Evolutionary conservation across 1,140 invertebrate species (phyloP).

Genomic region (Amyelois transitella): DNA sequence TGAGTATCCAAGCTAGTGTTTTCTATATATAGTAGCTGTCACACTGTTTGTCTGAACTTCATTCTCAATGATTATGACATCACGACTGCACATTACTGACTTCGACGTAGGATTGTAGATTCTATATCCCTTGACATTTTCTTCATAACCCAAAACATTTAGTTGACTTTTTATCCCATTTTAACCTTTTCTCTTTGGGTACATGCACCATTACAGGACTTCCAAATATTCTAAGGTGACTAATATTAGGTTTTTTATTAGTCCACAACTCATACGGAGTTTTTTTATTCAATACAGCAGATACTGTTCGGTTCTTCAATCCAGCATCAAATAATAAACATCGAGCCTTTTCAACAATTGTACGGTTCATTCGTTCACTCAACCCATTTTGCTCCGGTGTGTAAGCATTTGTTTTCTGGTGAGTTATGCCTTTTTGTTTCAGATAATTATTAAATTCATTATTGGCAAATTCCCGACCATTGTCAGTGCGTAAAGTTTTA

Average conservation of each 20-base stretch:
- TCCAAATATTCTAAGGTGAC: constrained; percentile 31
- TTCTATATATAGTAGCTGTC: too few relatives aligned
- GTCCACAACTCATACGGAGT: constrained; percentile 22
- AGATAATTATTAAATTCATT: constrained; percentile 9
- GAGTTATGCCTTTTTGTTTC: constrained; percentile 28
- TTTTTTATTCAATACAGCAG: not conserved
- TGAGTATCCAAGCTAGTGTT: too few relatives aligned
- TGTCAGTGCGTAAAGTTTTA: constrained; percentile 34
- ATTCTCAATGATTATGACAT: constrained; percentile 1
- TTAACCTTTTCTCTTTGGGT: constrained; percentile 10
- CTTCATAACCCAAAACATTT: constrained; percentile 8
- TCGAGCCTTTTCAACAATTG: constrained; percentile 35
- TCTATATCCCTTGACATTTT: constrained; percentile 8
- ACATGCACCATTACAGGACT: constrained; percentile 13
- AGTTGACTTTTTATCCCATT: constrained; percentile 15
- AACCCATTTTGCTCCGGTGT: constrained; percentile 69
- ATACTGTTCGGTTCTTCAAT: constrained; percentile 11
- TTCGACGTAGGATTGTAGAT: constrained; percentile 2
- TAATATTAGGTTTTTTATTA: constrained; percentile 19
- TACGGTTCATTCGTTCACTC: constrained; percentile 40
- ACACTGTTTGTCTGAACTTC: not conserved
- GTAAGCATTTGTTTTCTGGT: constrained; percentile 49
- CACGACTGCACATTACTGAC: not conserved
- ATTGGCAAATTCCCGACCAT: constrained; percentile 41
- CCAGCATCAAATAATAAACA: constrained; percentile 34